A percentile compares a stretch with the other conserved stretches of the same genome.
Conservation (phyloP, 2,797 vertebrate species). For the Todus mexicanus region DNA sequence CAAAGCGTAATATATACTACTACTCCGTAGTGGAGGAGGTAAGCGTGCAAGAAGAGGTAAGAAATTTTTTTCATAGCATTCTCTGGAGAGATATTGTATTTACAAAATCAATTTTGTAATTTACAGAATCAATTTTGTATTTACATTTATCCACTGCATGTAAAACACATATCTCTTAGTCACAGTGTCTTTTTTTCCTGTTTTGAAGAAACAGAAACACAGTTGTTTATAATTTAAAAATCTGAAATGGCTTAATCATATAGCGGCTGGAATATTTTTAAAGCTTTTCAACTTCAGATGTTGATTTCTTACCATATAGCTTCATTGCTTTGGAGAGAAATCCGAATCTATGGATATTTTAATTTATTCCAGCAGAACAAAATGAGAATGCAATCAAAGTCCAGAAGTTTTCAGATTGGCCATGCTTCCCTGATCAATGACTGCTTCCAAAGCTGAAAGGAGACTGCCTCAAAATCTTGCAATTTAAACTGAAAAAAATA, state of each 20-base stretch:
- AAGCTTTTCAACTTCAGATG: neutral
- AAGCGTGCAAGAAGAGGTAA: neutral
- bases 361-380: neutral
- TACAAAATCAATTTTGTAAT: too few species aligned
- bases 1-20: neutral
- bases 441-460: neutral
- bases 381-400: neutral
- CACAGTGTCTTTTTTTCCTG: rapidly evolving
- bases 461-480: neutral
- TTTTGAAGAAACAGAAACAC: neutral
- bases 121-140: too few species aligned
- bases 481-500: neutral
- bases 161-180: neutral
- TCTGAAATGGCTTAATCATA: neutral
- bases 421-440: neutral
- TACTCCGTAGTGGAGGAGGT: neutral
- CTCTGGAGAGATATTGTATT: too few species aligned
- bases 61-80: neutral
- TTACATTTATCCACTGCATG: neutral
- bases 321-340: neutral
- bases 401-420: neutral
- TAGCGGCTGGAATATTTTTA: neutral
- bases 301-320: neutral
- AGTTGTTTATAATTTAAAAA: neutral
- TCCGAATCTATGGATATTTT: neutral